Evolutionary conservation across 1,140 invertebrate genomes (phyloP).

Genomic region (Varroa destructor): DNA sequence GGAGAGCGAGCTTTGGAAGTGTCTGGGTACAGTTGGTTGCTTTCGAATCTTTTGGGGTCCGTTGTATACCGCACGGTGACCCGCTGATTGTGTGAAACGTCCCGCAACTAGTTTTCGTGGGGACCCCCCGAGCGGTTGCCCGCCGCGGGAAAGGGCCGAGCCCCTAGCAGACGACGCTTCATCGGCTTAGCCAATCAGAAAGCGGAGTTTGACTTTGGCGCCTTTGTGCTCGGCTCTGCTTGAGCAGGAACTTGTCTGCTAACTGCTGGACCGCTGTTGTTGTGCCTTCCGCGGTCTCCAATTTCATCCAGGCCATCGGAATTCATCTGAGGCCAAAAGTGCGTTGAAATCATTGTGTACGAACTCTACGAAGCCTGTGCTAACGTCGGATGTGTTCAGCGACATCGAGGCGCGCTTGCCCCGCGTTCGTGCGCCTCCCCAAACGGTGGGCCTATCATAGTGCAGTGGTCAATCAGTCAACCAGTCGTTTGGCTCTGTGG

Average conservation of each 20-base stretch:
- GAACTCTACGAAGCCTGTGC: not conserved
- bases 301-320: slow-evolving; percentile 27
- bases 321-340: not conserved
- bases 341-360: slow-evolving; percentile 19
- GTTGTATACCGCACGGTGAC: no score
- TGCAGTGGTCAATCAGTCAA: no score
- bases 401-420: no score
- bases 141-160: slow-evolving; percentile 1
- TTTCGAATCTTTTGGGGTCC: no score
- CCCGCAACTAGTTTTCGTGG: no score
- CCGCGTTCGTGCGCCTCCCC: no score
- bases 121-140: slow-evolving; percentile 20
- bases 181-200: slow-evolving; percentile 4
- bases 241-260: slow-evolving; percentile 28
- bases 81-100: no score
- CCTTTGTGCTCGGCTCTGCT: slow-evolving; percentile 26
- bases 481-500: no score
- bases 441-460: no score
- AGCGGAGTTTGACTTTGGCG: slow-evolving; percentile 24
- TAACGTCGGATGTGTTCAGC: no score
- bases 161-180: slow-evolving; percentile 24
- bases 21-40: no score
- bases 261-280: slow-evolving; percentile 16
- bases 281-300: slow-evolving; percentile 14
- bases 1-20: no score